Evolutionary conservation across 2,888 invertebrate genomes (phyloP).

Genomic region (Harpalus rubripes): DNA sequence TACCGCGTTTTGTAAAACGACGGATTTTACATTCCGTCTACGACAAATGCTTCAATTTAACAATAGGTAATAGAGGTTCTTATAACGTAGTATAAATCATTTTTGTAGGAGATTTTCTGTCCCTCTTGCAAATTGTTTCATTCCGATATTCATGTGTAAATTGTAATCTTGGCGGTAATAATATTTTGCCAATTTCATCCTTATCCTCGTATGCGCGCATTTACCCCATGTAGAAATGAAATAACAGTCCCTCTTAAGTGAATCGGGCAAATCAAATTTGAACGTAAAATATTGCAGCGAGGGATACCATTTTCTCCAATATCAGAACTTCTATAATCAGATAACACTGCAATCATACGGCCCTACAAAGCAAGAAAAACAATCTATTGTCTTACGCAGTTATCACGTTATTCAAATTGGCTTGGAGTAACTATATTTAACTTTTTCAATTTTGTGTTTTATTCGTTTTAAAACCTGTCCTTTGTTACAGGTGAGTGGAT

Average conservation of each 20-base stretch:
- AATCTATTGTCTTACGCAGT: conserved; percentile 73
- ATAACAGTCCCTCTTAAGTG: conserved; percentile 56
- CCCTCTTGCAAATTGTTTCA: too few species aligned
- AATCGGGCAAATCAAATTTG: conserved; percentile 64
- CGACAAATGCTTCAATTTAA: too few species aligned
- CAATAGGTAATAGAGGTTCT: too few species aligned
- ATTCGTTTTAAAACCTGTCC: conserved; percentile 62
- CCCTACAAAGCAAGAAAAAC: conserved; percentile 70
- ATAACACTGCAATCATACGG: conserved; percentile 71
- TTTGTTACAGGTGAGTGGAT: conserved; percentile 55
- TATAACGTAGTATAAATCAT: too few species aligned
- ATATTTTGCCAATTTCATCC: neutral
- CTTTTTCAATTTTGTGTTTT: conserved; percentile 64
- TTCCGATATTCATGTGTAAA: neutral
- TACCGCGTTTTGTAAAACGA: too few species aligned
- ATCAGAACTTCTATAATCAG: conserved; percentile 71
- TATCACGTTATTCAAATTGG: conserved; percentile 69
- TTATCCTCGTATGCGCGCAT: conserved; percentile 3
- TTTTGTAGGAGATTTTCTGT: too few species aligned
- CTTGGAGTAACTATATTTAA: conserved; percentile 13
- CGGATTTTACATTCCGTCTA: too few species aligned
- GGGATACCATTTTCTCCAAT: conserved; percentile 42
- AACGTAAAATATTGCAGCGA: conserved; percentile 63
- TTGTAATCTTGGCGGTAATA: neutral
- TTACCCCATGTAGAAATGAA: conserved; percentile 48